phyloP scores from a whole-genome alignment of 2,113 vertebrate genomes.

The Dasyprocta punctata region DNA sequence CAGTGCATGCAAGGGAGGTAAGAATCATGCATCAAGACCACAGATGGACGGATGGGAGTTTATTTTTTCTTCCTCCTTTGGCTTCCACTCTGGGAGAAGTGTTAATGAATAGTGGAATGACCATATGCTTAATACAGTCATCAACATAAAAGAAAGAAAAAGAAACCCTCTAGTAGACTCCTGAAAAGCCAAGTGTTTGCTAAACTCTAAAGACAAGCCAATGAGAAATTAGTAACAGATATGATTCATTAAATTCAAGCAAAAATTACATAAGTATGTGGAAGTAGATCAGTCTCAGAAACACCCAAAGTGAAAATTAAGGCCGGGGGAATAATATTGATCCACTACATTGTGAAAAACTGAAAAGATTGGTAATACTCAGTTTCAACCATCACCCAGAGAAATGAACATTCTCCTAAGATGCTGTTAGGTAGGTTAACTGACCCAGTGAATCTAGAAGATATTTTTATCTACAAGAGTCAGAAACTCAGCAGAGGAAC shows the following conservation, averaged over 20 bases:
- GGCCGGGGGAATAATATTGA: not conserved
- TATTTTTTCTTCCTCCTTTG: constrained; percentile 41
- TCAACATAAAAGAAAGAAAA: constrained; percentile 10
- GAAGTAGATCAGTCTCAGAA: not conserved
- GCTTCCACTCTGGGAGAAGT: not conserved
- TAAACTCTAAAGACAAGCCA: not conserved
- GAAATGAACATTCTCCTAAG: not conserved
- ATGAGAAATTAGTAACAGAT: not conserved
- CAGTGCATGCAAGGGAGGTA: not conserved
- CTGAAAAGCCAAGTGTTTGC: not conserved
- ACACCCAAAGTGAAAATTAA: not conserved
- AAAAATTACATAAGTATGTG: not conserved
- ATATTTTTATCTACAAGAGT: not conserved
- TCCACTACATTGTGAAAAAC: not conserved
- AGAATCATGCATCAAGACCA: not conserved
- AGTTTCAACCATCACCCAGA: not conserved
- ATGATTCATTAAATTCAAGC: not conserved
- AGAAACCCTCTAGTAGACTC: not conserved
- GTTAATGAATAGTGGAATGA: constrained; percentile 53
- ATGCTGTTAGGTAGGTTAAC: not conserved
- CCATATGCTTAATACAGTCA: constrained; percentile 43
- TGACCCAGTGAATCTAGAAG: not conserved
- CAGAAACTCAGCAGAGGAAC: not conserved
- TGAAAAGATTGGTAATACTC: not conserved
- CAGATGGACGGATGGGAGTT: not conserved